Evolutionary conservation across 2,113 vertebrate genomes (phyloP).

Genomic region (Illadopsis cleaveri): DNA sequence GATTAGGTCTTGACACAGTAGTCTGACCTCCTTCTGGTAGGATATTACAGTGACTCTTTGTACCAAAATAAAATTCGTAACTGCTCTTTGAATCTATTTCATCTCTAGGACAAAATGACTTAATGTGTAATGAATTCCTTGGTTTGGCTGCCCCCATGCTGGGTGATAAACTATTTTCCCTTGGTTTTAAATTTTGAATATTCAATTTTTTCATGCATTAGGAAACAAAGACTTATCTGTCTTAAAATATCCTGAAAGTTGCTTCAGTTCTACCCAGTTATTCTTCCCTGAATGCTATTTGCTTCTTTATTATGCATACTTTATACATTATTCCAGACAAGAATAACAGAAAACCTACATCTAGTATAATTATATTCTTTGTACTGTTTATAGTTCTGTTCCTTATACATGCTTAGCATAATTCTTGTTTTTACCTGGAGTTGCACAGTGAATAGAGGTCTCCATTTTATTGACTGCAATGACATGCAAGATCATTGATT

Average conservation of each 20-base stretch:
- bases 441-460: background rate
- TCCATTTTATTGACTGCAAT: background rate
- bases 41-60: background rate
- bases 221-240: background rate
- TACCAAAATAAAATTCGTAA: background rate
- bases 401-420: background rate
- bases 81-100: background rate
- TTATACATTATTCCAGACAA: background rate
- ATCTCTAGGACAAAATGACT: background rate
- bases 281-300: background rate
- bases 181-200: background rate
- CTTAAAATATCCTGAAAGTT: background rate
- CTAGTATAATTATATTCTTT: background rate
- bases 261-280: background rate
- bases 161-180: background rate
- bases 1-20: background rate
- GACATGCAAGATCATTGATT: fast-evolving
- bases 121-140: background rate
- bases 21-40: background rate
- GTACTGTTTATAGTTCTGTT: background rate
- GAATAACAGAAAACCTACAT: background rate
- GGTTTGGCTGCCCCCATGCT: background rate
- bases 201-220: background rate
- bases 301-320: background rate
- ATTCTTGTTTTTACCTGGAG: background rate